These are phyloP conservation scores for Cerastoderma edule DNA, from an alignment of 2,888 invertebrate genomes.

Conservation along the genomic window DNA sequence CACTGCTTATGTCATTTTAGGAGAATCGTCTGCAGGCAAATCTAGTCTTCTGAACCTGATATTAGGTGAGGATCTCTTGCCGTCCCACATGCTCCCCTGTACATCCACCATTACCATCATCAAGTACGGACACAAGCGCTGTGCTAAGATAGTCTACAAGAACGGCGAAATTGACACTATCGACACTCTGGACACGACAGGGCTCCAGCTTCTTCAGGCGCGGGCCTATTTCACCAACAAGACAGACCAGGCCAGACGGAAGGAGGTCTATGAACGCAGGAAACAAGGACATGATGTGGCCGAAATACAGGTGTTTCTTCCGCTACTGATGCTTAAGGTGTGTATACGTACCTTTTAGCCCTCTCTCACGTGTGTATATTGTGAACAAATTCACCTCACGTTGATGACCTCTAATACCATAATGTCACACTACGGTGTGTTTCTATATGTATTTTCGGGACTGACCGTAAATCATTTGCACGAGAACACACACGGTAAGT, in stretches of 20 bases:
- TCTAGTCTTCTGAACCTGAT: constrained; percentile 78
- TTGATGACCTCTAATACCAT: no score
- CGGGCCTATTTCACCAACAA: constrained; percentile 48
- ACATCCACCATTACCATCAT: constrained; percentile 76
- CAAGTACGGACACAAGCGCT: constrained; percentile 56
- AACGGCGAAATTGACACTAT: constrained; percentile 36
- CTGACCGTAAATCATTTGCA: no score
- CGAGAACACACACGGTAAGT: no score
- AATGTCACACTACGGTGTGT: no score
- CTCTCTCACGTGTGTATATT: background rate
- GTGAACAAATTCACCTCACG: background rate
- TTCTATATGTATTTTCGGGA: no score
- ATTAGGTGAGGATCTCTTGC: constrained; percentile 72
- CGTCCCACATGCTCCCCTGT: constrained; percentile 74
- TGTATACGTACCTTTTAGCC: background rate
- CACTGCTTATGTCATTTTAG: no score
- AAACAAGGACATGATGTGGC: constrained; percentile 54
- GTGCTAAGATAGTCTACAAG: constrained; percentile 58
- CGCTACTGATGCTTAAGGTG: constrained; percentile 40
- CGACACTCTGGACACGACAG: constrained; percentile 44
- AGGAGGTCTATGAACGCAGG: constrained; percentile 44
- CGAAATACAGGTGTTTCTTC: constrained; percentile 55
- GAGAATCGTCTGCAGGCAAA: constrained; percentile 80
- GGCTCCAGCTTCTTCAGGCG: constrained; percentile 42
- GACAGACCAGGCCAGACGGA: background rate